These are phyloP conservation scores for Hirudinaria manillensis DNA, from an alignment of 2,888 invertebrate genomes.

Conservation along the genomic window DNA sequence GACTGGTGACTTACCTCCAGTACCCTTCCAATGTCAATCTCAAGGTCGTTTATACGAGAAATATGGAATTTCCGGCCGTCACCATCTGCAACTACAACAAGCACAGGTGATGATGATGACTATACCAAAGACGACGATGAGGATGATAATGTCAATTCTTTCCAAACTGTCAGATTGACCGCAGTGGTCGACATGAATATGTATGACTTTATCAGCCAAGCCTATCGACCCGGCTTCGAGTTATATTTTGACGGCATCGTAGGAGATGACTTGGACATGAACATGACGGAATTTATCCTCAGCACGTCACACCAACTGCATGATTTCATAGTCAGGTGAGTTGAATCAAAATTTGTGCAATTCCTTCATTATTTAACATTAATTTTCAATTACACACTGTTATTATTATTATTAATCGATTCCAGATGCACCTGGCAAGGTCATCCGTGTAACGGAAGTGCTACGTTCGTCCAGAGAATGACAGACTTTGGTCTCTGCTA, in stretches of 20 bases:
- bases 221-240: constrained; percentile 23
- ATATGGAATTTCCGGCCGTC: constrained; percentile 37
- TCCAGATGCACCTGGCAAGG: constrained; percentile 38
- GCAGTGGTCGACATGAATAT: constrained; percentile 33
- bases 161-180: constrained; percentile 32
- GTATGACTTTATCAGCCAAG: constrained; percentile 34
- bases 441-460: constrained; percentile 29
- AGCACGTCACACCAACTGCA: constrained; percentile 33
- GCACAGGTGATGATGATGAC: constrained; percentile 27
- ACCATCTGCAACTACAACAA: constrained; percentile 40
- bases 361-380: not conserved
- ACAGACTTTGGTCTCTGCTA: constrained; percentile 40
- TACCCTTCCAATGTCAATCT: constrained; percentile 37
- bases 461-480: constrained; percentile 29
- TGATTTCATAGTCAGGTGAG: constrained; percentile 37
- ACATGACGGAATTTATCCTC: constrained; percentile 33
- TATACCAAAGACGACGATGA: not conserved
- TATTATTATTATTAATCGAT: no score
- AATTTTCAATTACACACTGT: no score
- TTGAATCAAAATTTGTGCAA: not conserved
- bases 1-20: constrained; percentile 27
- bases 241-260: not conserved
- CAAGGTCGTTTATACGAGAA: constrained; percentile 32
- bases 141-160: not conserved
- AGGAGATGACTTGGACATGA: constrained; percentile 1